Base-by-base conservation (phyloP, 1,140 invertebrate species). In the Steinernema feltiae region DNA sequence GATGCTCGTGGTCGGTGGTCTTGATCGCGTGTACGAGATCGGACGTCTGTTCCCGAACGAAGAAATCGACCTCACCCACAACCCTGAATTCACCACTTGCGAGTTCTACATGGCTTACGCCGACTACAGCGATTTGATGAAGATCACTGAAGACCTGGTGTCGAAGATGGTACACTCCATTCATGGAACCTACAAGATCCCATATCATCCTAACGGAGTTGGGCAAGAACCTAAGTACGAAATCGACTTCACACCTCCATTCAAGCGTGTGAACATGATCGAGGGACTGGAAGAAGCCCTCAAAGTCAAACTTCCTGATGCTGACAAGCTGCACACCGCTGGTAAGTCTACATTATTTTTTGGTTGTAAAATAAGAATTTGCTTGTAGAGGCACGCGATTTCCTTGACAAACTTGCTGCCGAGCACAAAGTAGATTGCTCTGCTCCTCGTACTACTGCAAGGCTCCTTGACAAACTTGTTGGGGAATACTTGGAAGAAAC, bases 101-200 rank as follows among this genome's bases (percentile, higher is more conserved):
- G 97, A 99, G 89, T 99, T 99, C 88, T 99, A 99, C 88, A 98
- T 99, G 95, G 97, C 97, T 0, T 99, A 99, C 89, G 97, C 97
- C 29, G 97, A 99, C 89, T 99, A 98, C 83, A 91, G 97, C 87
- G 97, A 99, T 88, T 82, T 98, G 1, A 97, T 99, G 88, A 87
- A 89, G 32, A 91, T 99, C 1, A 97, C 96, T 1, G 97, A 99
- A 88, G 90, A 91, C 70, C 89, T 99, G 88, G 46, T 99, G 7
- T 41, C 35, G 7, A 78, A 91, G 70, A 90, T 93, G 90, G 91
- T 92, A 0, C 91, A 91, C 79, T 86, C 87, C 71, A 88, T 93
- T 73, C 88, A 88, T 80, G 92, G 92, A 12, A 88, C 88, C 0
- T 91, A 92, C 85, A 91, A 91, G 83, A 87, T 99, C 15, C 91